phyloP scores from a whole-genome alignment of 2,888 invertebrate genomes.

The Isotomurus palustris region DNA sequence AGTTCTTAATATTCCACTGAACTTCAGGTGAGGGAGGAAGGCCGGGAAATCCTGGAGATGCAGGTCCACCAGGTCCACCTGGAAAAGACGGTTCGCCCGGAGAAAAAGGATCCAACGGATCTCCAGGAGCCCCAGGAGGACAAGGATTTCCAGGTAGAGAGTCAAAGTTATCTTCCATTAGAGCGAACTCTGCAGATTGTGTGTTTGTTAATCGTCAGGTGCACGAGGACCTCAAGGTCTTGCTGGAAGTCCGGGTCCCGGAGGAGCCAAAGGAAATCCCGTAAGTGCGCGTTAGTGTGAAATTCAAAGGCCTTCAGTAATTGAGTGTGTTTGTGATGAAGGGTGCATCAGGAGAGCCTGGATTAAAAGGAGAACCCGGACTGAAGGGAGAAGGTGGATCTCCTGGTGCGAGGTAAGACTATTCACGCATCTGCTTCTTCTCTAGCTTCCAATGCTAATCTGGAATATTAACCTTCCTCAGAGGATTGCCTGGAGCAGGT shows the following conservation, averaged over 20 bases:
- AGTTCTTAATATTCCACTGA: conserved; percentile 1
- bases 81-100: conserved; percentile 72
- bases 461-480: too few species aligned
- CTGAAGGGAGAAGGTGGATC: conserved; percentile 69
- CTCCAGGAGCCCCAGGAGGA: conserved; percentile 65
- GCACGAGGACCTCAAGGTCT: conserved; percentile 71
- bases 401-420: conserved; percentile 57
- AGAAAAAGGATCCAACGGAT: conserved; percentile 73
- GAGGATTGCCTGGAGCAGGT: conserved; percentile 67
- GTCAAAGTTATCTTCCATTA: too few species aligned
- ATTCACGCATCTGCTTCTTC: too few species aligned
- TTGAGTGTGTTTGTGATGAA: conserved; percentile 48
- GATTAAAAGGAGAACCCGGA: conserved; percentile 72
- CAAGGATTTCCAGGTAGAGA: conserved; percentile 68
- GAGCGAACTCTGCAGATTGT: too few species aligned
- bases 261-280: conserved; percentile 70
- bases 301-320: not conserved
- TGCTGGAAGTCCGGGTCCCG: conserved; percentile 66
- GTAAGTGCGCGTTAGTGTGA: conserved; percentile 52
- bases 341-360: conserved; percentile 74
- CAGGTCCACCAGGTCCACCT: conserved; percentile 67
- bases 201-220: too few species aligned
- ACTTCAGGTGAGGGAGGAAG: conserved; percentile 66
- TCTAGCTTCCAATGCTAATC: too few species aligned
- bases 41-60: conserved; percentile 70